phyloP scores from a whole-genome alignment of 2,113 vertebrate species.

The Gyps fulvus region DNA sequence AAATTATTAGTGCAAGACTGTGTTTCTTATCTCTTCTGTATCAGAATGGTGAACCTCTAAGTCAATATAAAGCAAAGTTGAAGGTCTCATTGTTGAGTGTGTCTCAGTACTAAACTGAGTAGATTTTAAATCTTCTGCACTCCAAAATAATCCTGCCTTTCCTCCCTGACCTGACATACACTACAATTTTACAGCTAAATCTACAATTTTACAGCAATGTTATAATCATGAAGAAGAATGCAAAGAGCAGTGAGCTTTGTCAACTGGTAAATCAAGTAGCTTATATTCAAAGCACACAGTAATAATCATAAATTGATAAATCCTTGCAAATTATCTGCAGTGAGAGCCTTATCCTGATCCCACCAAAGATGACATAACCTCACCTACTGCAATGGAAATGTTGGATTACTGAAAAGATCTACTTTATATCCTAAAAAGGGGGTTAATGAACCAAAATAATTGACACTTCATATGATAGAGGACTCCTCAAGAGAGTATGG shows the following conservation, averaged over 20 bases:
- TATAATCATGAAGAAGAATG: neutral
- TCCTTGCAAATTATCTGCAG: neutral
- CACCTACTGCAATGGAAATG: neutral
- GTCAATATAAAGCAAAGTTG: neutral
- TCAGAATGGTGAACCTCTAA: neutral
- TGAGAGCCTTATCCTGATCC: neutral
- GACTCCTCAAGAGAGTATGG: neutral
- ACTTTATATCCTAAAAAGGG: neutral
- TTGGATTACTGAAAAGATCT: neutral
- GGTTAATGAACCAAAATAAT: neutral
- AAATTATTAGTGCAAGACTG: neutral
- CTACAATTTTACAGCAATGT: neutral
- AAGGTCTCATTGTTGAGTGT: neutral
- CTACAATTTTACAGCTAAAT: neutral
- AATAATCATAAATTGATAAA: neutral
- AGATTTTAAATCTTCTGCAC: neutral
- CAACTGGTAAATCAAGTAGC: neutral
- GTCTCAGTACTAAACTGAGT: neutral
- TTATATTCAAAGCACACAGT: neutral
- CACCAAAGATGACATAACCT: neutral
- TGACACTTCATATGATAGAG: neutral
- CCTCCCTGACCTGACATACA: neutral
- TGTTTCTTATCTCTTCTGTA: neutral
- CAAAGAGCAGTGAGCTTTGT: neutral
- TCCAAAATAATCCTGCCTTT: neutral